Evolutionary conservation across 2,888 invertebrate species (phyloP), one percentile per base, ranked within the genome.

Genomic region (Archaeoteleia sp.): DNA sequence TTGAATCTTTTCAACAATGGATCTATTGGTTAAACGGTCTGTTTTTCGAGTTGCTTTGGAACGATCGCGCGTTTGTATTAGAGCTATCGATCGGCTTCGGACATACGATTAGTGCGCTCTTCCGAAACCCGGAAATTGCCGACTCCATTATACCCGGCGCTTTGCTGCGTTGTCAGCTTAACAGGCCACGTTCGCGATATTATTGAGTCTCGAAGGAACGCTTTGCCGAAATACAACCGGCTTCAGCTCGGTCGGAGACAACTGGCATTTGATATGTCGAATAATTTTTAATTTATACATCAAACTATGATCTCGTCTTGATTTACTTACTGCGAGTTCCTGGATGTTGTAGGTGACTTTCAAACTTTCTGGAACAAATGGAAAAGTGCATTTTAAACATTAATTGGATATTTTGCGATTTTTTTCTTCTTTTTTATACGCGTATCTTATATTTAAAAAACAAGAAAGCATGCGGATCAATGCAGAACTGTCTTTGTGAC

Each of bases 161-260:
- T 61, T 67, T 67, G 40, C 68, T 69, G 55, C 46, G 60, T 70
- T 67, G 67, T 71, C 54, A 55, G 69, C 55, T 57, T 69, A 73
- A 72, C 69, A 34, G 57, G 70, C 60, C 57, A 67, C 68, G 70
- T 72, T 73, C 65, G 67, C 71, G 70, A 73, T 73, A 72, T 76
- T 73, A 74, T 73, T 71, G 72, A 74, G 67, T 51, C 66, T 15
- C 20, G 3, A 5, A 5, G 20, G 20, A 29, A 29, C 29, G 29
- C 7, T 29, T 29, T 29, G 9, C 29, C 29, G 51, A 61, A 61
- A 61, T 39, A 37, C 51, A 51, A 61, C 51, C 60, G 60, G 51
- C 37, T 61, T 10, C 42, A 10, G 45, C 39, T 25, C 29, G 32
- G 27, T 61, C 45, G 46, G 53, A 61, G 46, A 46, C 53, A 61